Base-by-base conservation (phyloP, 1,140 invertebrate species). In the Orchestia grillus region DNA sequence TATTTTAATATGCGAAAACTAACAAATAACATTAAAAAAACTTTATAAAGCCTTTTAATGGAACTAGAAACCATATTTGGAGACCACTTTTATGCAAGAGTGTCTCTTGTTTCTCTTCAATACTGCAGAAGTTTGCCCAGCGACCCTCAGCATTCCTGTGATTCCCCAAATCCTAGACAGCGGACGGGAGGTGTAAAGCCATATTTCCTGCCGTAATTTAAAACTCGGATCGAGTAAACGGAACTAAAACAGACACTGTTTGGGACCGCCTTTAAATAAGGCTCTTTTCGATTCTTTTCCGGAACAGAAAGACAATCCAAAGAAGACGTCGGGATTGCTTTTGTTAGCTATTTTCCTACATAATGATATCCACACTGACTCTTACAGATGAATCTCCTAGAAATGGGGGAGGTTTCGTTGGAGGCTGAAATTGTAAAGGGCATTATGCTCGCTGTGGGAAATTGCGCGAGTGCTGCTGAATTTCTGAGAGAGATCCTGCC, bases 161-260 rank as follows among this genome's bases (percentile, higher is more conserved):
- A 41, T 90, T 90, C 15, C 41, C n/a, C 3, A 90, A 90, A 90
- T 90, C 88, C 88, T 15, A 42, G 3, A 36, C 88, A 42, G 41
- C 41, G 15, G 28, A 90, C 36, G 41, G 41, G 41, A 16, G 11
- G 43, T 44, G 43, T 44, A 90, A 90, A 44, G 41, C 88, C 41
- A 90, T 90, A 90, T 90, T 90, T 90, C 42, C 88, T 90, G 42
- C 41, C 15, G 88, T 90, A 90, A 90, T 90, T 43, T 90, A 90
- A 43, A 90, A 90, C 88, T 42, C 88, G 15, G 0, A 11, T 8
- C 88, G 28, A 90, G 88, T 90, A 90, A 90, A 90, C 88, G 41
- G 41, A 90, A 44, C 88, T 42, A 90, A 90, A 90, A 90, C 88
- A 44, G 88, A 43, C 41, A 41, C 41, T 90, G 88, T 90, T 90